Percentiles rank a stretch among this genome's conserved stretches.
These are phyloP conservation scores for Ganaspis sp. DNA, from an alignment of 1,140 invertebrate species.

Conservation along the genomic window DNA sequence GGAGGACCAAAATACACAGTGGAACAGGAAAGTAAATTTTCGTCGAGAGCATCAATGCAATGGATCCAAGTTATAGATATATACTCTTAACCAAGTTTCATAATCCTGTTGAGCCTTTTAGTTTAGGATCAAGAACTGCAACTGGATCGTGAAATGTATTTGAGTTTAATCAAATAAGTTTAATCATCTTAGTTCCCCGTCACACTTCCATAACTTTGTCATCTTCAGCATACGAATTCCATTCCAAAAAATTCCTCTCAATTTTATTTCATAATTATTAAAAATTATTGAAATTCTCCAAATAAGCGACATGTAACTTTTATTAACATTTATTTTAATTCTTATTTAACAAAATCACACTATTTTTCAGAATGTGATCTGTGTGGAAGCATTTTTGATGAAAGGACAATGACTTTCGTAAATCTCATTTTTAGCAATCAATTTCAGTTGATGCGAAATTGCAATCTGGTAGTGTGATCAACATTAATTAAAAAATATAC, in stretches of 20 bases:
- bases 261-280: not conserved
- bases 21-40: slow-evolving; percentile 20
- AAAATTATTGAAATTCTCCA: no score
- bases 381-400: not conserved
- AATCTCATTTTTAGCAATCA: not conserved
- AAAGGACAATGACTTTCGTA: not conserved
- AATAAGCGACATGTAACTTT: not conserved
- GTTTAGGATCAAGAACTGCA: slow-evolving; percentile 14
- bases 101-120: slow-evolving; percentile 28
- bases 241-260: not conserved
- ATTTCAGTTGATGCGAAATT: not conserved
- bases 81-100: not conserved
- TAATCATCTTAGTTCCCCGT: slow-evolving; percentile 12
- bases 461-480: not conserved
- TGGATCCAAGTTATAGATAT: not conserved
- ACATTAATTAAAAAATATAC: not conserved
- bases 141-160: slow-evolving; percentile 5
- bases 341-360: no score
- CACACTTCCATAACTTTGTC: slow-evolving; percentile 6
- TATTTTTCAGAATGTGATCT: no score
- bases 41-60: not conserved
- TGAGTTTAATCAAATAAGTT: slow-evolving; percentile 28
- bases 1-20: slow-evolving; percentile 13
- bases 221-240: not conserved
- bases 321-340: not conserved